Conservation (phyloP, 30 jellyfish, hydroid and myxozoan genomes). For the Mastigias papua region DNA sequence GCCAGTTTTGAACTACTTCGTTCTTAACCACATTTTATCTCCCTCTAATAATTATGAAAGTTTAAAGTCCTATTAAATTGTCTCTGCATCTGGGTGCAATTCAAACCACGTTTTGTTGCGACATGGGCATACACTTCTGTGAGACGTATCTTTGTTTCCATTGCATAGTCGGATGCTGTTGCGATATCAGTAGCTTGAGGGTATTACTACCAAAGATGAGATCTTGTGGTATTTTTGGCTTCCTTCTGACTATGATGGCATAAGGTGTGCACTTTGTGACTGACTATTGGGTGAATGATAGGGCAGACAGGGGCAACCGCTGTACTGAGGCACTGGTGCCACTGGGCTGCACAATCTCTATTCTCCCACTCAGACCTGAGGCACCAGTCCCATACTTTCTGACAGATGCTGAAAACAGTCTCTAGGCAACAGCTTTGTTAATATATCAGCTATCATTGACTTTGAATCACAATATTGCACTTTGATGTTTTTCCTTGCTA, state of each 20-base stretch:
- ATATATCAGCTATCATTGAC: slow-evolving; percentile 43
- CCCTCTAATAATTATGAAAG: slow-evolving; percentile 22
- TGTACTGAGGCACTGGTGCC: background rate
- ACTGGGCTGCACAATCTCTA: background rate
- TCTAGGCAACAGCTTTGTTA: slow-evolving; percentile 29
- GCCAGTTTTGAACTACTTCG: slow-evolving; percentile 33
- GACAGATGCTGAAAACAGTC: background rate
- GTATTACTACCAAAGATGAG: no score
- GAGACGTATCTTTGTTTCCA: slow-evolving; percentile 36
- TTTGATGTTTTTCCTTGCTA: background rate
- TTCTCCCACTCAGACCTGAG: background rate
- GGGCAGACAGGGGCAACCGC: background rate
- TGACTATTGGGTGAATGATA: slow-evolving; percentile 8
- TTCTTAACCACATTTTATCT: slow-evolving; percentile 27
- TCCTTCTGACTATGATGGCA: no score
- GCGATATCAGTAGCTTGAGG: slow-evolving; percentile 42
- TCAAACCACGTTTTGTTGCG: slow-evolving; percentile 31
- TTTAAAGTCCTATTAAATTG: slow-evolving; percentile 35
- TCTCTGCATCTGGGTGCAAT: slow-evolving; percentile 34
- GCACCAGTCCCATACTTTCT: background rate
- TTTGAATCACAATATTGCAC: slow-evolving; percentile 30
- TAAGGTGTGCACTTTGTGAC: slow-evolving; percentile 58
- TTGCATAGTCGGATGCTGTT: slow-evolving; percentile 50
- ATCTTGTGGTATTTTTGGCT: no score
- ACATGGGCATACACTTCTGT: slow-evolving; percentile 41